phyloP scores from a whole-genome alignment of 2,797 vertebrate genomes.

The Discoglossus pictus region DNA sequence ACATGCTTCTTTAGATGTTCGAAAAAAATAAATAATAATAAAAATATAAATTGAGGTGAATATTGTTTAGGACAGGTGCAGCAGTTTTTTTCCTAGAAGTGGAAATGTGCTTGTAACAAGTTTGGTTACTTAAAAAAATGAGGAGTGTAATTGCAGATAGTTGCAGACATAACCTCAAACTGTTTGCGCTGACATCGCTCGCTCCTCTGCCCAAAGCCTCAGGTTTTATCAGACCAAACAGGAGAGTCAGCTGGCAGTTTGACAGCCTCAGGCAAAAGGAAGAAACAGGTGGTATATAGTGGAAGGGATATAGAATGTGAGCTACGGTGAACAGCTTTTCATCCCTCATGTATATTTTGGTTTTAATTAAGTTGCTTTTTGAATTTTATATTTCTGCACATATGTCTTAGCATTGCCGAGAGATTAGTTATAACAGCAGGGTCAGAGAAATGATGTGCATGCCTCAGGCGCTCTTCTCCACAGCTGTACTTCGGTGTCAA shows the following conservation, averaged over 20 bases:
- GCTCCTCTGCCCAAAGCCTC: neutral
- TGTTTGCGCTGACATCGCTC: neutral
- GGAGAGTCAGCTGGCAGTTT: conserved; percentile 29
- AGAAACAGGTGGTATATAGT: conserved; percentile 26
- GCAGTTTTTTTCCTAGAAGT: neutral
- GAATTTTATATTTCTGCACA: conserved; percentile 9
- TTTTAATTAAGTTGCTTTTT: conserved; percentile 2
- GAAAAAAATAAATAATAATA: too few species aligned
- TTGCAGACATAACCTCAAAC: too few species aligned
- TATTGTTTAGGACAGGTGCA: too few species aligned
- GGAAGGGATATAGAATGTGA: neutral
- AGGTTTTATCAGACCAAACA: conserved; percentile 10
- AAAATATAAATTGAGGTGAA: too few species aligned
- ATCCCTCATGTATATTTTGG: neutral
- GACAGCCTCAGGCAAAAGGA: conserved; percentile 14
- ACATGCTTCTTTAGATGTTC: too few species aligned
- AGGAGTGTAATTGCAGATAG: too few species aligned
- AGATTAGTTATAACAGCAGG: neutral
- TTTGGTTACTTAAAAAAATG: too few species aligned
- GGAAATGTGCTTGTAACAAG: too few species aligned
- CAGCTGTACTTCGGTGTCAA: conserved; percentile 8
- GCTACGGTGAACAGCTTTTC: neutral
- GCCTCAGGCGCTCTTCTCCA: conserved; percentile 5
- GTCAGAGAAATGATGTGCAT: neutral
- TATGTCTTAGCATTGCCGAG: neutral